Evolutionary conservation across 2,113 vertebrate genomes (phyloP).

Genomic region (Oryzias javanicus): DNA sequence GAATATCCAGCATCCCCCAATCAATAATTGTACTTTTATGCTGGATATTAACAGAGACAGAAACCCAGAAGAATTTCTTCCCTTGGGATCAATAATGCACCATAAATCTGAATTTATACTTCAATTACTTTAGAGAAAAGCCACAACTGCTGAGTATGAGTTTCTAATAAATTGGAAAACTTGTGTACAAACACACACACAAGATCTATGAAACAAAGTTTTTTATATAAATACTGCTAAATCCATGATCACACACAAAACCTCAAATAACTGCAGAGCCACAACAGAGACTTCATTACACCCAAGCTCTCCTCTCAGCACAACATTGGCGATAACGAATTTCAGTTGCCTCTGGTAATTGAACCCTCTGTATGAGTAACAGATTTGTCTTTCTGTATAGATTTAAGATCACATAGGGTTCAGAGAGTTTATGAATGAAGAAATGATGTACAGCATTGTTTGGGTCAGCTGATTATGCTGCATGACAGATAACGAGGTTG

Average conservation of each 20-base stretch:
- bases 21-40: too few relatives aligned
- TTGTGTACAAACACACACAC: neutral
- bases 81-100: constrained; percentile 33
- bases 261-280: constrained; percentile 29
- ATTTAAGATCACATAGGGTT: constrained; percentile 1
- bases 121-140: constrained; percentile 8
- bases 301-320: constrained; percentile 36
- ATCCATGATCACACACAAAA: constrained; percentile 7
- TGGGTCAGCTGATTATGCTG: constrained; percentile 12
- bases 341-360: constrained; percentile 1
- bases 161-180: too few relatives aligned
- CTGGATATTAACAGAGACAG: too few relatives aligned
- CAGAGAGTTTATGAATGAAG: neutral
- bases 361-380: constrained; percentile 2
- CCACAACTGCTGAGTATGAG: too few relatives aligned
- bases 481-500: constrained; percentile 1
- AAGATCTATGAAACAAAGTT: neutral
- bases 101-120: neutral
- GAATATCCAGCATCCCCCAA: constrained; percentile 31
- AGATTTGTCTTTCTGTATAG: neutral
- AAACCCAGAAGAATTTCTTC: constrained; percentile 3
- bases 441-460: neutral
- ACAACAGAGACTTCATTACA: constrained; percentile 33
- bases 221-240: constrained; percentile 13
- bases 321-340: constrained; percentile 13